Percentiles rank a stretch among this genome's conserved stretches.
These are phyloP conservation scores for Lepidocyrtoides sp. DNA, from an alignment of 2,888 invertebrate genomes.

Conservation along the genomic window DNA sequence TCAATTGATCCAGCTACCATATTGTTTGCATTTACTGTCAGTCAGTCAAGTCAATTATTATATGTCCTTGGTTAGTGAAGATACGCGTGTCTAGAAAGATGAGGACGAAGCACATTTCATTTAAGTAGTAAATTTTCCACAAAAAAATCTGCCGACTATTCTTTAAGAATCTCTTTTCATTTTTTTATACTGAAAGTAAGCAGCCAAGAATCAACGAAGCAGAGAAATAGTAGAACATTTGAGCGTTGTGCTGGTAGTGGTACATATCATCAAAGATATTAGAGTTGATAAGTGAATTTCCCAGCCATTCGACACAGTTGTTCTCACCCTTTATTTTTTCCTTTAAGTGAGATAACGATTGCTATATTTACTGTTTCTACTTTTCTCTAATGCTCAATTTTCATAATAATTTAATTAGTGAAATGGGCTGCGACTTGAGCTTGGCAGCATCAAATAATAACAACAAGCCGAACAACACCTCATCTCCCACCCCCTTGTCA, in stretches of 20 bases:
- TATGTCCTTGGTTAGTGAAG: constrained; percentile 59
- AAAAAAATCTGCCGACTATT: constrained; percentile 37
- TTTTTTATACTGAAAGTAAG: background rate
- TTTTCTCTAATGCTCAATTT: constrained; percentile 23
- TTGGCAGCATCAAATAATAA: constrained; percentile 80
- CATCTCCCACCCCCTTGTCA: constrained; percentile 78
- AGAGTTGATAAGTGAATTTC: constrained; percentile 1
- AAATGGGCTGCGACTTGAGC: constrained; percentile 85
- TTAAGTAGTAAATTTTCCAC: background rate
- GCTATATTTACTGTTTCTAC: constrained; percentile 25
- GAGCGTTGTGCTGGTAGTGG: constrained; percentile 9
- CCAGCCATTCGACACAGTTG: constrained; percentile 25
- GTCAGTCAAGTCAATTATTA: constrained; percentile 53
- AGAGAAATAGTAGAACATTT: background rate
- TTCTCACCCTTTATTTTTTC: constrained; percentile 1
- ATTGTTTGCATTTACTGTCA: constrained; percentile 13
- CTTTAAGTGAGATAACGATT: background rate
- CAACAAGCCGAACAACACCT: constrained; percentile 76
- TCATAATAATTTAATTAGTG: constrained; percentile 80
- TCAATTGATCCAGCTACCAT: constrained; percentile 29
- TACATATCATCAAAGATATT: constrained; percentile 14
- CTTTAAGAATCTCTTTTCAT: background rate
- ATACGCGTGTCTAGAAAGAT: constrained; percentile 28
- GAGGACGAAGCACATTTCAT: background rate
- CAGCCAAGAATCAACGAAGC: constrained; percentile 45